phyloP scores from a whole-genome alignment of 2,113 vertebrate species.

The Vidua chalybeata region DNA sequence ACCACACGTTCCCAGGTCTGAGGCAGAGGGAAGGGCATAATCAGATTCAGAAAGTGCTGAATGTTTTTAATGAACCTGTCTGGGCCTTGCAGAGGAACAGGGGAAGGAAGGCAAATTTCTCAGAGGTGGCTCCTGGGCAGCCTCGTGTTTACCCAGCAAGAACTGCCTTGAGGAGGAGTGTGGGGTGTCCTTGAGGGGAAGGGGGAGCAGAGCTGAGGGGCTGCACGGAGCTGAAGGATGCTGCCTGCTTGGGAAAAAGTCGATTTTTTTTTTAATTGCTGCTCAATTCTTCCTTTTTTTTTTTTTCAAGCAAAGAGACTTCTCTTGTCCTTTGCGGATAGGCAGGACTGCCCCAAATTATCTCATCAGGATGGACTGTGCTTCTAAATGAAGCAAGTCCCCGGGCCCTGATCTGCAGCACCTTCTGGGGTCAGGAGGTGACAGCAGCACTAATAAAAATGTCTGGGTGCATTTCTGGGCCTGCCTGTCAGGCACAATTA shows the following conservation, averaged over 20 bases:
- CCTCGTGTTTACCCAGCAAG: not conserved
- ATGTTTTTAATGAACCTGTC: not conserved
- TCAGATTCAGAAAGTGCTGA: not conserved
- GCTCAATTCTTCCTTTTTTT: not conserved
- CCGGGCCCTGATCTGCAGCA: not conserved
- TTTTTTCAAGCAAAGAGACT: not conserved
- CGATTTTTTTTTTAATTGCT: not conserved
- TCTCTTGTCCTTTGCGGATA: not conserved
- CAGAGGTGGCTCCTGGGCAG: not conserved
- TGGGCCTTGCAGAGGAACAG: not conserved
- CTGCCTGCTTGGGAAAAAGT: not conserved
- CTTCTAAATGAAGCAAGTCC: not conserved
- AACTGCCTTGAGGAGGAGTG: accelerated
- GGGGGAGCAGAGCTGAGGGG: not conserved
- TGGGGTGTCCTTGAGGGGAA: not conserved
- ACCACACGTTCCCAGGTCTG: not conserved
- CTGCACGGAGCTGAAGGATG: accelerated
- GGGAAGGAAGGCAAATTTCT: not conserved
- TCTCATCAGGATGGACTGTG: not conserved
- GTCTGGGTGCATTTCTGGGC: not conserved
- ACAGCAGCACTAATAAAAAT: not conserved
- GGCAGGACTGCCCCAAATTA: not conserved
- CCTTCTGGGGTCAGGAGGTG: not conserved
- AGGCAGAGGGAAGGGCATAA: not conserved
- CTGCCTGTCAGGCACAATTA: not conserved